Evolutionary conservation across 1,140 invertebrate genomes (phyloP).

Genomic region (Laodelphax striatellus): DNA sequence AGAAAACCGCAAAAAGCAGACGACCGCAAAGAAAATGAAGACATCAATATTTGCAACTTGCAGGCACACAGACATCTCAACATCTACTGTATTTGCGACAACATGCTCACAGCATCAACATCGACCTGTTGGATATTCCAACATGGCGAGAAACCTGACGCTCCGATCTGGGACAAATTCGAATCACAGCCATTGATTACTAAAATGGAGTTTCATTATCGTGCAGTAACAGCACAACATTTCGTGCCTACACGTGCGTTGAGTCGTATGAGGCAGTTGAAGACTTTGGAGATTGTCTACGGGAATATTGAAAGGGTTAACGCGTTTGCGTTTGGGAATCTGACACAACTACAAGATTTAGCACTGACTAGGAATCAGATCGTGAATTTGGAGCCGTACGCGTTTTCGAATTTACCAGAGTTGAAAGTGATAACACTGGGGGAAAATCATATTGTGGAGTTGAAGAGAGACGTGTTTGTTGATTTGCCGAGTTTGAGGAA

Average conservation of each 20-base stretch:
- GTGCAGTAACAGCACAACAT: constrained; percentile 46
- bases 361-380: constrained; percentile 55
- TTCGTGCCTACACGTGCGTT: constrained; percentile 56
- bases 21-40: neutral
- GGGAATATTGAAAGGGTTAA: constrained; percentile 52
- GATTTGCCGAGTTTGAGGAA: constrained; percentile 51
- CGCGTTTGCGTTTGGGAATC: constrained; percentile 55
- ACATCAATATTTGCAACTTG: constrained; percentile 35
- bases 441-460: constrained; percentile 55
- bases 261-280: constrained; percentile 47
- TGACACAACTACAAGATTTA: constrained; percentile 51
- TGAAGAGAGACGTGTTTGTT: constrained; percentile 54
- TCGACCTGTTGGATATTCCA: constrained; percentile 53
- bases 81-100: constrained; percentile 36
- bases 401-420: constrained; percentile 53
- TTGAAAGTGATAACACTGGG: constrained; percentile 52
- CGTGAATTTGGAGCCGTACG: constrained; percentile 42
- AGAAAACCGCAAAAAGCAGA: neutral
- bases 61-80: constrained; percentile 26
- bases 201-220: constrained; percentile 54
- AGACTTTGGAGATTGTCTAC: constrained; percentile 53
- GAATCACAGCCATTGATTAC: constrained; percentile 50
- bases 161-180: constrained; percentile 52
- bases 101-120: constrained; percentile 29
- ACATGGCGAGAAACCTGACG: constrained; percentile 42